Evolutionary conservation across 1,140 invertebrate genomes (phyloP).

Genomic region (Stegodyphus mimosarum): DNA sequence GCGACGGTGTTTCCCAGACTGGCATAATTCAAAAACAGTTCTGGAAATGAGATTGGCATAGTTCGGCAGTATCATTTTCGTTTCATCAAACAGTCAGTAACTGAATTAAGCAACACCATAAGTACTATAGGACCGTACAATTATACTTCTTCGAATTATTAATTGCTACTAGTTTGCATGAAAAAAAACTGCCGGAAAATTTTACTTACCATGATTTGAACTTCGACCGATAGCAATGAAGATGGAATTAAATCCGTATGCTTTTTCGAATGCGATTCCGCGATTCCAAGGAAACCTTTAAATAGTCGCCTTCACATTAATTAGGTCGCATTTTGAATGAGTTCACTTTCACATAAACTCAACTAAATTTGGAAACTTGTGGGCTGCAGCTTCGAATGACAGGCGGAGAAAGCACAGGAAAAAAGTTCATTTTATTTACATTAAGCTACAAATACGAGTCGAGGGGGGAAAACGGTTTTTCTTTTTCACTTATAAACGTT

Average conservation of each 20-base stretch:
- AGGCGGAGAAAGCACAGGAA: not conserved
- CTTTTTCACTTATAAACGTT: not conserved
- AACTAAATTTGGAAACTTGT: conserved; percentile 59
- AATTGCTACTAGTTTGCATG: no score
- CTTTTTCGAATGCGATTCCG: not conserved
- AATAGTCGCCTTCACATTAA: conserved; percentile 46
- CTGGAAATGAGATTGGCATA: no score
- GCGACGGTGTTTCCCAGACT: no score
- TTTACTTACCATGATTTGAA: conserved; percentile 21
- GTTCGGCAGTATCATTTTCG: no score
- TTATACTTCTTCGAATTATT: no score
- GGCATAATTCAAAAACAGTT: no score
- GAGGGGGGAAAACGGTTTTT: not conserved
- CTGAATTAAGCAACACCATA: no score
- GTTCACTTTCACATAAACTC: conserved; percentile 53
- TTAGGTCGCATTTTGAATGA: conserved; percentile 28
- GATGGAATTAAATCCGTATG: no score
- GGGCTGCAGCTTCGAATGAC: conserved; percentile 43
- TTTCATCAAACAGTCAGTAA: no score
- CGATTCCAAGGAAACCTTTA: conserved; percentile 8
- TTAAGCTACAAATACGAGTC: conserved; percentile 35
- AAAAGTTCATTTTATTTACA: conserved; percentile 46
- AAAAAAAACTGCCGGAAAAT: no score
- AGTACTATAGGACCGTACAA: no score
- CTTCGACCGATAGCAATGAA: not conserved